Conservation (phyloP, 2,888 invertebrate species). For the Acanthosepion lycidas region DNA sequence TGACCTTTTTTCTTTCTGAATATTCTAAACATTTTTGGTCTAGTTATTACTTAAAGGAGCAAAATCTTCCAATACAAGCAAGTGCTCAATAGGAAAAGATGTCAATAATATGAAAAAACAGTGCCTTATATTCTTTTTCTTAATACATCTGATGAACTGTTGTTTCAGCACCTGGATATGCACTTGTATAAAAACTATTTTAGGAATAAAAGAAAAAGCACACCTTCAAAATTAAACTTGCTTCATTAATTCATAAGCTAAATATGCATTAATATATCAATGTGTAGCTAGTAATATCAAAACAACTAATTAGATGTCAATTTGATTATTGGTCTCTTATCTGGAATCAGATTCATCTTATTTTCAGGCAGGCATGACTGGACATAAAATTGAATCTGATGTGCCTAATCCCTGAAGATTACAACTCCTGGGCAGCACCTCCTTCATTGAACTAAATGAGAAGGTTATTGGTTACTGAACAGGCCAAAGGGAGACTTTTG, state of each 20-base stretch:
- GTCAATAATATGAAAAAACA: not conserved
- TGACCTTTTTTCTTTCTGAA: too few relatives aligned
- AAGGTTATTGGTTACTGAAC: too few relatives aligned
- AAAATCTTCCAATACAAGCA: too few relatives aligned
- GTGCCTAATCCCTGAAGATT: not conserved
- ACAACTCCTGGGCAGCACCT: too few relatives aligned
- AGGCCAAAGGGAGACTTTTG: too few relatives aligned
- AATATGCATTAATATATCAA: not conserved
- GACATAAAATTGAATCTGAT: not conserved
- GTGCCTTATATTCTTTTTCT: not conserved
- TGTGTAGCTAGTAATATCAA: not conserved
- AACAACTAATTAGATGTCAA: not conserved
- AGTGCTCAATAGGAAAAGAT: not conserved
- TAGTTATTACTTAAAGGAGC: too few relatives aligned
- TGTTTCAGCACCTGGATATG: not conserved
- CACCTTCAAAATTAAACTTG: not conserved
- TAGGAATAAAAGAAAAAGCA: not conserved
- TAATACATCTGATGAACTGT: not conserved
- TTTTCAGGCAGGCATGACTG: not conserved
- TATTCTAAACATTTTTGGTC: too few relatives aligned
- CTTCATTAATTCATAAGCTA: not conserved
- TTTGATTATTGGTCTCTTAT: not conserved
- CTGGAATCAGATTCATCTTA: not conserved
- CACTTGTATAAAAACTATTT: too few relatives aligned
- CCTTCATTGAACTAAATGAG: too few relatives aligned